A percentile compares a stretch with the other conserved stretches of the same genome.
Evolutionary conservation across 2,113 vertebrate genomes (phyloP).

Genomic region (Apodemus sylvaticus): DNA sequence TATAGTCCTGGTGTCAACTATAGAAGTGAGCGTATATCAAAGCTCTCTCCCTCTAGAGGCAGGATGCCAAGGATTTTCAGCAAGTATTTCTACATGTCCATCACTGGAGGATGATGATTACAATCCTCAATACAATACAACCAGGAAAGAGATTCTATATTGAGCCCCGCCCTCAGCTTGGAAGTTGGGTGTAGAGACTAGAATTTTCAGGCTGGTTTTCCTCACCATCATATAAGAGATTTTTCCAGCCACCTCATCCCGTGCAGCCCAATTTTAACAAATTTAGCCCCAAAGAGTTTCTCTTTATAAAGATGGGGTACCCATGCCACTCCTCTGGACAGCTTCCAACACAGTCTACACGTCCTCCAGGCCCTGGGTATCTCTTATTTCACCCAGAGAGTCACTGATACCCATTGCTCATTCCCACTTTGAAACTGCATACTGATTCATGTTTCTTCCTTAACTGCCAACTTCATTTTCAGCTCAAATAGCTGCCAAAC

Average conservation of each 20-base stretch:
- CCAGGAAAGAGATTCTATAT: neutral
- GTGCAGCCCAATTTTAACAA: neutral
- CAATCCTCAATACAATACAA: too few species aligned
- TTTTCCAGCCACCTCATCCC: neutral
- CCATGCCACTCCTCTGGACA: neutral
- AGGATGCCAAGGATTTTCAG: neutral
- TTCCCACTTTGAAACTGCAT: neutral
- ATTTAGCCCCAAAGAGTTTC: neutral
- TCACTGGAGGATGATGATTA: neutral
- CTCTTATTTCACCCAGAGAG: neutral
- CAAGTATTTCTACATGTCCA: neutral
- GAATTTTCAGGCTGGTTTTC: neutral
- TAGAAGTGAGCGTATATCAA: too few species aligned
- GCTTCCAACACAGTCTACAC: neutral
- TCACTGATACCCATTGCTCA: neutral
- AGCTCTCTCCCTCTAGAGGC: too few species aligned
- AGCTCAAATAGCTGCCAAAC: constrained; percentile 23
- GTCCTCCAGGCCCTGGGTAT: neutral
- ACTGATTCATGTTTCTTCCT: neutral
- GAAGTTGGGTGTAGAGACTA: neutral
- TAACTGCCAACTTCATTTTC: constrained; percentile 23
- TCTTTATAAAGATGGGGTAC: neutral
- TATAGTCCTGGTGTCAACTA: neutral
- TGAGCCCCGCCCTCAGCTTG: neutral
- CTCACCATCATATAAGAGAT: neutral